These are phyloP conservation scores for Euura lappo DNA, from an alignment of 1,140 invertebrate genomes.

Conservation along the genomic window DNA sequence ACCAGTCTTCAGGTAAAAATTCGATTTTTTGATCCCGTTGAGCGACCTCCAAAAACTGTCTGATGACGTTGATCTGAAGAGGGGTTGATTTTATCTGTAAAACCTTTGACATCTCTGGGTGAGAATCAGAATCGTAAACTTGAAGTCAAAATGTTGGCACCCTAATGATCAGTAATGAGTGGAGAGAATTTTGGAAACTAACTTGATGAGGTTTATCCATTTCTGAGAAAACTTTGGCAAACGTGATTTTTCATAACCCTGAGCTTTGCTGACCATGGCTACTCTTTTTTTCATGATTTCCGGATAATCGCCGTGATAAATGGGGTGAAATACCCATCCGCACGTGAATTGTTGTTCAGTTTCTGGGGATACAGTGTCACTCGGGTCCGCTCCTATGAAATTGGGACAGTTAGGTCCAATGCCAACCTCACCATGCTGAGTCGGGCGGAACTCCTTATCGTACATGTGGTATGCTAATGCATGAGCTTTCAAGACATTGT, in stretches of 20 bases:
- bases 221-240: slow-evolving; percentile 58
- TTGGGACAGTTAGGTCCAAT: background rate
- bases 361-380: background rate
- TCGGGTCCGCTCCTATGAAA: background rate
- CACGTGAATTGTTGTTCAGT: background rate
- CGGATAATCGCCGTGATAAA: background rate
- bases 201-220: slow-evolving; percentile 41
- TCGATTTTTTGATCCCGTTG: too few species aligned
- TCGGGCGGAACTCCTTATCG: too few species aligned
- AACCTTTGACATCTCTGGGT: too few species aligned
- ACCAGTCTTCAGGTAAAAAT: too few species aligned
- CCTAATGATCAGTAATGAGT: too few species aligned
- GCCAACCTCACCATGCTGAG: background rate
- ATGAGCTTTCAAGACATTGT: slow-evolving; percentile 64
- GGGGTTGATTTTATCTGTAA: too few species aligned
- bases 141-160: too few species aligned
- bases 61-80: too few species aligned
- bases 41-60: too few species aligned
- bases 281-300: slow-evolving; percentile 52
- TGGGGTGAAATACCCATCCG: background rate
- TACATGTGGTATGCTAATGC: slow-evolving; percentile 44
- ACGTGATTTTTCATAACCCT: slow-evolving; percentile 56
- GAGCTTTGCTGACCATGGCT: slow-evolving; percentile 54
- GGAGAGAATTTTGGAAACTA: background rate
- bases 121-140: too few species aligned